Conservation (phyloP, 2,888 invertebrate genomes). For the Ormia ochracea region DNA sequence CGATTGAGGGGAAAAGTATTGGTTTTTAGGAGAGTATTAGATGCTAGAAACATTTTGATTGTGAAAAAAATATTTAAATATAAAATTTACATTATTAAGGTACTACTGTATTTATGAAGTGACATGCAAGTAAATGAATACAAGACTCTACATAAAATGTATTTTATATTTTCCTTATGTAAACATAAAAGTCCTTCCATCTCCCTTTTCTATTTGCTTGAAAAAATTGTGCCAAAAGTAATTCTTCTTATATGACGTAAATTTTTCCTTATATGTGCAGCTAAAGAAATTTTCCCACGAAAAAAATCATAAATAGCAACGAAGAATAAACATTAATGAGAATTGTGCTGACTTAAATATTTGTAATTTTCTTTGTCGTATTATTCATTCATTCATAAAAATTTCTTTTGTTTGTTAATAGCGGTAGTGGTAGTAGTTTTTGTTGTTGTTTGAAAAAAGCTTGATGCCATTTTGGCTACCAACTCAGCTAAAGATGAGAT, state of each 20-base stretch:
- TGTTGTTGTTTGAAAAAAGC: constrained; percentile 13
- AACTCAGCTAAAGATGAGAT: constrained; percentile 65
- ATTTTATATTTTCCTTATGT: not conserved
- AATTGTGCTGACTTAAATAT: constrained; percentile 7
- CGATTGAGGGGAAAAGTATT: too few relatives aligned
- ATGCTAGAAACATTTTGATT: too few relatives aligned
- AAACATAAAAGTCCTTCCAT: not conserved
- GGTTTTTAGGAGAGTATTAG: too few relatives aligned
- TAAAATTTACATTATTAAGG: too few relatives aligned
- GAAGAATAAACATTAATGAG: not conserved
- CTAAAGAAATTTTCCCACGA: constrained; percentile 24
- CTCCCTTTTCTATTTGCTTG: constrained; percentile 25
- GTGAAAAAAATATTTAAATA: too few relatives aligned
- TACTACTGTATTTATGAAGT: too few relatives aligned
- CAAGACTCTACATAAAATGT: too few relatives aligned
- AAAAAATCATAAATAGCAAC: not conserved
- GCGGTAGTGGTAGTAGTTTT: not conserved
- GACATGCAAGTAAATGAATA: too few relatives aligned
- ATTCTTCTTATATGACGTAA: constrained; percentile 43
- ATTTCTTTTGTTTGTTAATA: constrained; percentile 42
- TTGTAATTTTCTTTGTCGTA: constrained; percentile 21
- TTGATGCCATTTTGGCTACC: constrained; percentile 61
- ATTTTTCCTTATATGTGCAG: not conserved
- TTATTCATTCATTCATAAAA: constrained; percentile 52
- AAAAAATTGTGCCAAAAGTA: constrained; percentile 57